A percentile compares a stretch with the other conserved stretches of the same genome.
These are phyloP conservation scores for Hipposideros larvatus DNA, from an alignment of 2,797 vertebrate species.

Conservation along the genomic window DNA sequence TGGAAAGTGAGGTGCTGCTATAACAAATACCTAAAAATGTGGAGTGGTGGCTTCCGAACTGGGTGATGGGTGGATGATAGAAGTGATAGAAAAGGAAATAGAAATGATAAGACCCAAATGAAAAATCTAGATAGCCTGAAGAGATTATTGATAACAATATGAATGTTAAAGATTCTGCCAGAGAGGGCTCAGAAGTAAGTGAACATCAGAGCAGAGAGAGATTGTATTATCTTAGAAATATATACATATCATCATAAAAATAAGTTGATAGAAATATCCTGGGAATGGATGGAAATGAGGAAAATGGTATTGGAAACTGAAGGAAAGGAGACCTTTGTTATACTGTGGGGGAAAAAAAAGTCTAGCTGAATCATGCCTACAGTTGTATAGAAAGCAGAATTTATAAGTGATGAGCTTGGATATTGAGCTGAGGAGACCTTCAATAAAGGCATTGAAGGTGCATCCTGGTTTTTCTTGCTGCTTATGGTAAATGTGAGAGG, in stretches of 20 bases:
- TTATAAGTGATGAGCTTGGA: not conserved
- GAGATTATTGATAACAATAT: not conserved
- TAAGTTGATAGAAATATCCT: not conserved
- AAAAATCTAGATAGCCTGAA: not conserved
- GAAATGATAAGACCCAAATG: not conserved
- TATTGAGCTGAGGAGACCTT: not conserved
- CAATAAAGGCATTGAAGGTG: not conserved
- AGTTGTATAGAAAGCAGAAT: not conserved
- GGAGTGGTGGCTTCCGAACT: not conserved
- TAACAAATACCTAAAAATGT: not conserved
- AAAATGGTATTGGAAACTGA: not conserved
- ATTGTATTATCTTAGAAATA: not conserved
- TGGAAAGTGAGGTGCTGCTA: not conserved
- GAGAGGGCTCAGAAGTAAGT: not conserved
- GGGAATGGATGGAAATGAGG: not conserved
- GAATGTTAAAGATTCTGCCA: not conserved
- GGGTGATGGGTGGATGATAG: not conserved
- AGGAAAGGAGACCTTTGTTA: not conserved
- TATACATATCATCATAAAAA: not conserved
- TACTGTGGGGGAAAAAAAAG: not conserved
- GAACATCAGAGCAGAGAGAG: too few relatives aligned
- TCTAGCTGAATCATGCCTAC: not conserved
- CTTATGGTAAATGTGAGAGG: not conserved
- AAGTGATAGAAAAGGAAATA: not conserved
- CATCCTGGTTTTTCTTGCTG: not conserved